A percentile compares a stretch with the other conserved stretches of the same genome.
phyloP scores from a whole-genome alignment of 1,140 invertebrate species.

The Colletes gigas region DNA sequence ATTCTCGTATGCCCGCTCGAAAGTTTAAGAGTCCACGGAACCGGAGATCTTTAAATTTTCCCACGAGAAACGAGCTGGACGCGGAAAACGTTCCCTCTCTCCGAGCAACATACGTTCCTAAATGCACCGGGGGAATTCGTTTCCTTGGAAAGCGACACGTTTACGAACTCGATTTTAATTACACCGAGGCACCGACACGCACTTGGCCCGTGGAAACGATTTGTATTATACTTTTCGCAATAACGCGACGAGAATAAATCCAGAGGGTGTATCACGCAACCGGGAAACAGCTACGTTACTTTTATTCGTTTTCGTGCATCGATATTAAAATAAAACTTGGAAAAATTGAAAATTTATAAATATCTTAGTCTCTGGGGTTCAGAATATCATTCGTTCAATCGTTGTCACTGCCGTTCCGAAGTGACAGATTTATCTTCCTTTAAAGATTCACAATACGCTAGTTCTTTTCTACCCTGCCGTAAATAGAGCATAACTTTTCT shows the following conservation, averaged over 20 bases:
- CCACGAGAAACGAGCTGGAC: neutral
- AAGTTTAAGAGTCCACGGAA: slow-evolving; percentile 10
- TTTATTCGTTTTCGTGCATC: too few relatives aligned
- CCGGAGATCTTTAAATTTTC: slow-evolving; percentile 8
- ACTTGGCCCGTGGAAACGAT: neutral
- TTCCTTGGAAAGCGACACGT: neutral
- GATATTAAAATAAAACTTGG: too few relatives aligned
- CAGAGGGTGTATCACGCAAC: too few relatives aligned
- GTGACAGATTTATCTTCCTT: too few relatives aligned
- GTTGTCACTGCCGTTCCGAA: too few relatives aligned
- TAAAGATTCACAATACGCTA: neutral
- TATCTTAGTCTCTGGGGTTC: too few relatives aligned
- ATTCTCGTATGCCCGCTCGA: slow-evolving; percentile 12
- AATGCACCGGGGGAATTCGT: neutral
- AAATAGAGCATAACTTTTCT: too few relatives aligned
- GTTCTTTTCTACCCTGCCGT: neutral
- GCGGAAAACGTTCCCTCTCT: neutral
- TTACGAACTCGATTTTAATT: neutral
- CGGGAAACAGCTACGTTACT: too few relatives aligned
- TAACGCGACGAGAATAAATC: too few relatives aligned
- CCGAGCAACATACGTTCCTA: neutral
- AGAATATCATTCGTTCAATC: too few relatives aligned
- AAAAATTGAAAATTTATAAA: too few relatives aligned
- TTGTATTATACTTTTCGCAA: too few relatives aligned
- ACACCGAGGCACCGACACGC: neutral